Evolutionary conservation across 2,113 vertebrate species (phyloP), one percentile per base, ranked within the genome.

Genomic region (Gymnocephalus cernua): DNA sequence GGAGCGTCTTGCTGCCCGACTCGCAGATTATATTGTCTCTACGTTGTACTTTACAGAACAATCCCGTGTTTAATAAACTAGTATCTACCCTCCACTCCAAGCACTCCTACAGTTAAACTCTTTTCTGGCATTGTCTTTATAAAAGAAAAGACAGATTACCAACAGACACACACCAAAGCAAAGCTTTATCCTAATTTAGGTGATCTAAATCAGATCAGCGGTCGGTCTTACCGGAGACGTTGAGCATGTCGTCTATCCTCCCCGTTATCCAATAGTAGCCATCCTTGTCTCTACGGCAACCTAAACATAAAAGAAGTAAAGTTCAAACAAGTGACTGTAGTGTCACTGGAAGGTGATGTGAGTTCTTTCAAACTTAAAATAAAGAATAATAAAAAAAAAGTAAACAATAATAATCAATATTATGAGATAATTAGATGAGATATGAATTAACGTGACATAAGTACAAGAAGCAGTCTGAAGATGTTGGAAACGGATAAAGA

Each of bases 201-300:
- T 10, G 0, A 9, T 53, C 23, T n/a, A 14, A 68, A 8, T 25
- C 4, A 71, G 35, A 44, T 61, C 44, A 16, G 4, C 21, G 10
- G 4, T 25, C 19, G 18, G 44, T 51, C 95, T 95, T 87, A 99
- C 98, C 98, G 74, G 98, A 99, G 70, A 99, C 97, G 79, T 99
- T 99, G 68, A 99, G 90, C 98, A 99, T 99, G 94, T 99, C 98
- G 82, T 99, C 98, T 70, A 99, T 99, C 84, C 98, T 93, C 80
- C 98, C 98, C 0, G 98, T 99, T 88, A 99, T 97, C 98, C 98
- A 99, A 82, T 99, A 98, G 90, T 99, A 99, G 25, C 98, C 98
- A 50, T 99, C 98, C 82, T 96, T 93, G 92, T 99, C 98, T 94
- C 98, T 96, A 68, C 92, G 96, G 90, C 98, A 99, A 86, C 98